phyloP scores from a whole-genome alignment of 1,140 invertebrate species.

The Saxidomus purpurata region DNA sequence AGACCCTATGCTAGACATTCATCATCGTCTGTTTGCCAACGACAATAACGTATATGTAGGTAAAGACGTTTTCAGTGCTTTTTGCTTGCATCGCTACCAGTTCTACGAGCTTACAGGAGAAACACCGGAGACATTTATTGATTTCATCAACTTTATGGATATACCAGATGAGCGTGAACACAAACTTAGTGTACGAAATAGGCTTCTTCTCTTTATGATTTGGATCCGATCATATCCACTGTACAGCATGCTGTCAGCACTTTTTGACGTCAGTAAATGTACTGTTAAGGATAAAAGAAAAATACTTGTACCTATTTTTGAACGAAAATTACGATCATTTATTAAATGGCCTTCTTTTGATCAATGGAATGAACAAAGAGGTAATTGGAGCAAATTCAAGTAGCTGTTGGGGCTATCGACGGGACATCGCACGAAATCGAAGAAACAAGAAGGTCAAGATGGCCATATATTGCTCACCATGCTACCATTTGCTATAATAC shows the following conservation, averaged over 20 bases:
- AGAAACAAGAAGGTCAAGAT: no score
- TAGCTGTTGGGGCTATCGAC: conserved; percentile 37
- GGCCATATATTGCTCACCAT: no score
- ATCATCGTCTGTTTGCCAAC: conserved; percentile 10
- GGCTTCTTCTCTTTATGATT: not conserved
- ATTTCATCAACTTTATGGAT: not conserved
- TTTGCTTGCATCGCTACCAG: not conserved
- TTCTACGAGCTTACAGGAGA: conserved; percentile 7
- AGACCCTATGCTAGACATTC: not conserved
- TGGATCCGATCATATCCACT: conserved; percentile 14
- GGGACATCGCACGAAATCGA: conserved; percentile 36
- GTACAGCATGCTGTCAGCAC: not conserved
- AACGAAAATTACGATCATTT: not conserved
- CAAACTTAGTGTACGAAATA: not conserved
- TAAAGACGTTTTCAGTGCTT: conserved; percentile 4
- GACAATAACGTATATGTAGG: not conserved
- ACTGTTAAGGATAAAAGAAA: conserved; percentile 10
- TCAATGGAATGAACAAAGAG: not conserved
- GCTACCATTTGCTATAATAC: no score
- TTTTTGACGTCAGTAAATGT: conserved; percentile 2
- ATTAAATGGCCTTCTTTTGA: not conserved
- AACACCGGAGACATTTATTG: conserved; percentile 18
- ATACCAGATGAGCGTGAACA: not conserved
- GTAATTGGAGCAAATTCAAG: not conserved
- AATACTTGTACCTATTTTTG: not conserved